These are phyloP conservation scores for Neomicropteryx cornuta DNA, from an alignment of 1,140 invertebrate species.

Conservation along the genomic window DNA sequence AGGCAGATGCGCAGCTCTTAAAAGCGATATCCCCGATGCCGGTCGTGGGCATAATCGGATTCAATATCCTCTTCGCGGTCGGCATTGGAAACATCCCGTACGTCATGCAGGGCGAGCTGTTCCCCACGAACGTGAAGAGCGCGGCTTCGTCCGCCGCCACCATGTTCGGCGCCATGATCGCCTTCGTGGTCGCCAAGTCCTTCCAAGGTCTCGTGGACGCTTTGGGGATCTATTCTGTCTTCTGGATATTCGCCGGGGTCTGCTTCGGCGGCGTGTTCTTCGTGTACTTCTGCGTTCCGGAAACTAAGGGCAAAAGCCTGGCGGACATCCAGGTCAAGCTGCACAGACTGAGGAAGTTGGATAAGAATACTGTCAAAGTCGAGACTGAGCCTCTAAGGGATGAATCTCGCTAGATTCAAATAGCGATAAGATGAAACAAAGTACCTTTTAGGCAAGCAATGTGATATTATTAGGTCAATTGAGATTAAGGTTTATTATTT, in stretches of 20 bases:
- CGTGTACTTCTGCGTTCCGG: constrained; percentile 51
- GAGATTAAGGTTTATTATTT: too few species aligned
- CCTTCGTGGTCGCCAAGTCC: constrained; percentile 42
- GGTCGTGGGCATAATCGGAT: constrained; percentile 43
- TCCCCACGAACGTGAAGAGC: constrained; percentile 49
- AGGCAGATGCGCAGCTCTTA: constrained; percentile 23
- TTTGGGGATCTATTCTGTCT: constrained; percentile 42
- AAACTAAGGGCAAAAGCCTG: constrained; percentile 59
- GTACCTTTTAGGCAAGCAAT: too few species aligned
- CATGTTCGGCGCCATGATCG: constrained; percentile 30
- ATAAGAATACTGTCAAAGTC: too few species aligned
- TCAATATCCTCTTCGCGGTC: constrained; percentile 43
- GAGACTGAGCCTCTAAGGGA: too few species aligned
- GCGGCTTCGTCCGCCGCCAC: constrained; percentile 34
- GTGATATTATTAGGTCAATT: too few species aligned
- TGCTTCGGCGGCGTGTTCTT: constrained; percentile 45
- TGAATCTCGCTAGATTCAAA: too few species aligned
- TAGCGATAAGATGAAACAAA: too few species aligned
- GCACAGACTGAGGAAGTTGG: constrained; percentile 6
- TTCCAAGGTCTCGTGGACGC: constrained; percentile 42
- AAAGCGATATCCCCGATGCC: constrained; percentile 35
- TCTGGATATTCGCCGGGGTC: constrained; percentile 42
- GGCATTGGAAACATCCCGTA: constrained; percentile 48
- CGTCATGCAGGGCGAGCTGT: constrained; percentile 49
- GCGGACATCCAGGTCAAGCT: constrained; percentile 50